phyloP scores from a whole-genome alignment of 2,113 vertebrate genomes.

The Cacatua alba region DNA sequence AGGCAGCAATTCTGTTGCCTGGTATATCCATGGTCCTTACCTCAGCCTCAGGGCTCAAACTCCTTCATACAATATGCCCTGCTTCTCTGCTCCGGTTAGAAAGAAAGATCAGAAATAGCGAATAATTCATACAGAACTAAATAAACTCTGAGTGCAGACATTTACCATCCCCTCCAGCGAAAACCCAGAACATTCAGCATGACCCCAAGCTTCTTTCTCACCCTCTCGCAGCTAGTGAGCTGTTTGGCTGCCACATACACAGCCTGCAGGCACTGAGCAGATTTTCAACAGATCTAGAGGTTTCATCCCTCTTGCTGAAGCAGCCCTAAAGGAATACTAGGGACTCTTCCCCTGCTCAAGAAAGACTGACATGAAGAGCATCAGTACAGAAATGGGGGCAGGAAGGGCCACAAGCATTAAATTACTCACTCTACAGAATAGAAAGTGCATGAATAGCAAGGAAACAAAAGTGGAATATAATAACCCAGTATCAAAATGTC shows the following conservation, averaged over 20 bases:
- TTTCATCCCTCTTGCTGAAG: neutral
- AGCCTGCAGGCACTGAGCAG: neutral
- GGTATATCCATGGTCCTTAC: neutral
- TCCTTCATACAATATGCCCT: neutral
- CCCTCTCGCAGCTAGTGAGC: neutral
- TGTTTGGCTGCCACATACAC: neutral
- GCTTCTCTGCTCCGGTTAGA: neutral
- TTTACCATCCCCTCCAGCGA: fast-evolving
- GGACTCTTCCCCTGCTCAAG: neutral
- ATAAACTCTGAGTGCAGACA: neutral
- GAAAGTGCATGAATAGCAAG: neutral
- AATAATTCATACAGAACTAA: neutral
- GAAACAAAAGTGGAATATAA: neutral
- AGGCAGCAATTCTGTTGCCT: neutral
- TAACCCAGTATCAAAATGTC: neutral
- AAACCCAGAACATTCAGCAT: neutral
- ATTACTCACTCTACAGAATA: neutral
- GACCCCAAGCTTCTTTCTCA: neutral
- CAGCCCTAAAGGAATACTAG: neutral
- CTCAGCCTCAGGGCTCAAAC: neutral
- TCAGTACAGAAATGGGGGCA: neutral
- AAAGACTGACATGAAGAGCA: neutral
- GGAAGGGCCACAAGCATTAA: neutral
- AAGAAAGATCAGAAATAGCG: neutral
- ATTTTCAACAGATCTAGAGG: neutral